Evolutionary conservation across 2,888 invertebrate genomes (phyloP), one percentile per base, ranked within the genome.

Genomic region (Pyrrhosoma nymphula): DNA sequence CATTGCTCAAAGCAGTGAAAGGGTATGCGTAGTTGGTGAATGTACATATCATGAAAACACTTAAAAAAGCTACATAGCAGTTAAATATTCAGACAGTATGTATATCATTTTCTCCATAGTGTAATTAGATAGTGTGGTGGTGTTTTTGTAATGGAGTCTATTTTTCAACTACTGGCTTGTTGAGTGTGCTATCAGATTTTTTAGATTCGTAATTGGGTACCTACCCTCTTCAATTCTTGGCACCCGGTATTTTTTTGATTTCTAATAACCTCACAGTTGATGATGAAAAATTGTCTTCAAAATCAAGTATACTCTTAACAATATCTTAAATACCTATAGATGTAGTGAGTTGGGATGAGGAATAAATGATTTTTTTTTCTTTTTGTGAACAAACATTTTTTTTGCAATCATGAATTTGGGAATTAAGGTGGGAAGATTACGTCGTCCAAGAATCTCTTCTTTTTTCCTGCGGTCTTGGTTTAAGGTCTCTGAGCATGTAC

Each of bases 401-500:
- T 82, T 82, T 82, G 82, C 35, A 18, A 35, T 82, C 6, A 26
- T 82, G 35, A 18, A 16, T 35, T 82, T 18, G 14, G 82, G 82
- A 35, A 16, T 35, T 35, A 18, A 14, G 30, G 82, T 47, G 55
- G 93, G 30, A 93, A 47, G 75, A n/a, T 93, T 55, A 18, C 16
- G n/a, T 47, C 35, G n/a, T 69, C 69, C 63, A 93, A 55, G 35
- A 12, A n/a, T 35, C 90, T 60, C n/a, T 69, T 60, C 16, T 47
- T 47, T 91, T 63, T 35, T 91, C 63, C n/a, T 35, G 69, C 26
- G 55, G 16, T 26, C 1, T 26, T 89, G 14, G 93, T 69, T 93
- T 26, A 93, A 69, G 93, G 93, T 75, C 93, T 63, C 95, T 97
- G 97, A 30, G 98, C 97, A 96, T 98, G 97, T 0, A 98, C 97